A percentile compares a stretch with the other conserved stretches of the same genome.
Conservation (phyloP, 2,113 vertebrate genomes). For the Amphiprion percula region DNA sequence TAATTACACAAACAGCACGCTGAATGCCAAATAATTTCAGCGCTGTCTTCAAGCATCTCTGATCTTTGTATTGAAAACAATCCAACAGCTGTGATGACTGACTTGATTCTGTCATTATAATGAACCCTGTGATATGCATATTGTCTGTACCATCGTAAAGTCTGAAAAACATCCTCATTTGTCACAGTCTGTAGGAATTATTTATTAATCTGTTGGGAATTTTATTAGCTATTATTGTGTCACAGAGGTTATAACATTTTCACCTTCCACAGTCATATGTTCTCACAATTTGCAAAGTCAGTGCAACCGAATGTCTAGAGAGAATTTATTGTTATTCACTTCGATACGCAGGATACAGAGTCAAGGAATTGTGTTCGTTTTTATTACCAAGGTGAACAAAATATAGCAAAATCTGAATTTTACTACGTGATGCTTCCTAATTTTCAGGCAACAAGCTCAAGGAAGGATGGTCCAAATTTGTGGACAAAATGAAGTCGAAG, state of each 20-base stretch:
- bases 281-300: background rate
- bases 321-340: background rate
- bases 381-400: background rate
- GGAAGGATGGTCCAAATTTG: slow-evolving; percentile 71
- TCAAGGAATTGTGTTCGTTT: background rate
- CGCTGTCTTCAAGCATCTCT: background rate
- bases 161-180: background rate
- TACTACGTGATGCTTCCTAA: background rate
- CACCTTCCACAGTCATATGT: background rate
- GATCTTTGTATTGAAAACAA: slow-evolving; percentile 34
- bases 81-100: slow-evolving; percentile 19
- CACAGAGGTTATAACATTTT: background rate
- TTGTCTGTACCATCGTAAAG: background rate
- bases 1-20: slow-evolving; percentile 37
- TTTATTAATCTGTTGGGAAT: background rate
- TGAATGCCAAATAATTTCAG: slow-evolving; percentile 39
- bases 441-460: slow-evolving; percentile 76
- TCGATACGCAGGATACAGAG: background rate
- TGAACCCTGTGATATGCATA: slow-evolving; percentile 15
- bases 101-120: slow-evolving; percentile 36
- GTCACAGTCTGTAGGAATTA: slow-evolving; percentile 10
- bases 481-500: slow-evolving; percentile 76
- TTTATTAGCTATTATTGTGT: slow-evolving; percentile 20
- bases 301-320: background rate
- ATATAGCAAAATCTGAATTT: background rate